Conservation (phyloP, 2,113 vertebrate genomes). For the Arenaria interpres region DNA sequence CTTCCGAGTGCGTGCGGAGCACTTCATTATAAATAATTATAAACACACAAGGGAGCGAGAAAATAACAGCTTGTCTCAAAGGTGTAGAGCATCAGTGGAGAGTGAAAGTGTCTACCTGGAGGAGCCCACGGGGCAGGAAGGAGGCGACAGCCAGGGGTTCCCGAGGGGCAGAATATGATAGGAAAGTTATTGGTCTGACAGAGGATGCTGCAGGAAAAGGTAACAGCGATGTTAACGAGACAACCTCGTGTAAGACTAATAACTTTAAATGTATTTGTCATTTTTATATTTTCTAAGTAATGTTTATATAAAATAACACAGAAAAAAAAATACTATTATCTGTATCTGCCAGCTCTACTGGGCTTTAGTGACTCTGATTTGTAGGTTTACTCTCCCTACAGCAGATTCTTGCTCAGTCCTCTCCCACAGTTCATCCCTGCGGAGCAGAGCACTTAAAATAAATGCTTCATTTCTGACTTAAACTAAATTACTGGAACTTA, state of each 20-base stretch:
- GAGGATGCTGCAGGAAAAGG: neutral
- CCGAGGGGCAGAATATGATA: neutral
- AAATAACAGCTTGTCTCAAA: neutral
- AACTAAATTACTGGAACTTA: neutral
- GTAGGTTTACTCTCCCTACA: neutral
- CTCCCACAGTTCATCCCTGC: neutral
- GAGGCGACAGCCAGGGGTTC: neutral
- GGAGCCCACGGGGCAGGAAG: neutral
- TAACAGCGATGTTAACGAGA: neutral
- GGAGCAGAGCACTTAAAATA: neutral
- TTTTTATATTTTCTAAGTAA: neutral
- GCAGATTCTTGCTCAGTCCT: neutral
- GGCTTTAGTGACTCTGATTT: neutral
- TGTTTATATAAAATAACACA: neutral
- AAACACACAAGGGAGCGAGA: neutral
- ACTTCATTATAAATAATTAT: fast-evolving
- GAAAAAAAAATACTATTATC: neutral
- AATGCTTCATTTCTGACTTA: neutral
- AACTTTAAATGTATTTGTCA: neutral
- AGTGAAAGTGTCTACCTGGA: neutral
- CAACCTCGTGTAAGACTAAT: neutral
- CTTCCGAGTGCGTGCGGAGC: fast-evolving
- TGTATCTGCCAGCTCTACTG: neutral
- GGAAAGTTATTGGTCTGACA: neutral
- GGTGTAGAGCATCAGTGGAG: fast-evolving